These are phyloP conservation scores for Sebastes iracundus DNA, from an alignment of 2,797 vertebrate species.

Conservation along the genomic window DNA sequence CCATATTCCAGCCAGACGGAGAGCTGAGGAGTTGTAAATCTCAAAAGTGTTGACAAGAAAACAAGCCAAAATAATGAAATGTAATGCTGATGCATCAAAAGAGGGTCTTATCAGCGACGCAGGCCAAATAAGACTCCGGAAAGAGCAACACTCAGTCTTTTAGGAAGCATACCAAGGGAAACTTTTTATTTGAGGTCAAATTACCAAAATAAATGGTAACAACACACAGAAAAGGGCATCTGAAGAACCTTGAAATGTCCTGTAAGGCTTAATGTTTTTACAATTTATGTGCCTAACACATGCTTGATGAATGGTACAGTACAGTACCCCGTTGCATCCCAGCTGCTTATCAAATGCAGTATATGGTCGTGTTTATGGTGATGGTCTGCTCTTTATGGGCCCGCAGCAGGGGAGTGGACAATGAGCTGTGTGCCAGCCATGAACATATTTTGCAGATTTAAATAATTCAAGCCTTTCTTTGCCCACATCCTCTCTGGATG, in stretches of 20 bases:
- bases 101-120: not conserved
- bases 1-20: conserved; percentile 14
- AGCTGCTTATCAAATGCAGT: not conserved
- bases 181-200: not conserved
- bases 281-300: not conserved
- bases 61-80: conserved; percentile 43
- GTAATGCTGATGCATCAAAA: conserved; percentile 33
- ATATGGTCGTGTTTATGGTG: not conserved
- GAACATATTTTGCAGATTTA: not conserved
- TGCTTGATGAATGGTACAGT: not conserved
- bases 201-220: not conserved
- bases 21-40: conserved; percentile 36
- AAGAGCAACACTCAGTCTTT: conserved; percentile 28
- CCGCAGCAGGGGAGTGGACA: not conserved
- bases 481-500: not conserved
- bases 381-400: not conserved
- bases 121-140: conserved; percentile 2
- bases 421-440: not conserved
- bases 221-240: not conserved
- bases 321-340: not conserved
- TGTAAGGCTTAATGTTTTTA: not conserved
- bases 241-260: not conserved
- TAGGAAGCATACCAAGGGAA: not conserved
- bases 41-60: conserved; percentile 28
- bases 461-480: not conserved